phyloP scores from a whole-genome alignment of 2,113 vertebrate species.

The Otolemur garnettii region DNA sequence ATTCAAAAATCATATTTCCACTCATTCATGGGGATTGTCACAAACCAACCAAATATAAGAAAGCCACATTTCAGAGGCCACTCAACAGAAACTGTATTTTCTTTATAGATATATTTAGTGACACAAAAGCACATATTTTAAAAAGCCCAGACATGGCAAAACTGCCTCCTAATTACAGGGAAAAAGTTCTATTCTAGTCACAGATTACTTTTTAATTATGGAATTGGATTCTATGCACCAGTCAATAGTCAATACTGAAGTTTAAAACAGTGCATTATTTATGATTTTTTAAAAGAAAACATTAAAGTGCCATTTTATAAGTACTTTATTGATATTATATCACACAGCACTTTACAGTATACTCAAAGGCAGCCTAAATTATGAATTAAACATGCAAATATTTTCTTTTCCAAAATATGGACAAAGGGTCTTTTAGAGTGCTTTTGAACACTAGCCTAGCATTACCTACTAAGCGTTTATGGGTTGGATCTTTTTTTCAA shows the following conservation, averaged over 20 bases:
- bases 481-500: conserved; percentile 65
- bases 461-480: conserved; percentile 55
- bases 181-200: conserved; percentile 74
- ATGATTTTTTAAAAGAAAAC: conserved; percentile 68
- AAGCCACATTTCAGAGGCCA: conserved; percentile 68
- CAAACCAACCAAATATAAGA: conserved; percentile 63
- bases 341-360: conserved; percentile 80
- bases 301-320: conserved; percentile 83
- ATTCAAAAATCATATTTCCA: conserved; percentile 81
- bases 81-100: conserved; percentile 55
- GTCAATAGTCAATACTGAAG: conserved; percentile 81
- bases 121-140: conserved; percentile 59
- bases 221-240: conserved; percentile 74
- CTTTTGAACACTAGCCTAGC: conserved; percentile 71
- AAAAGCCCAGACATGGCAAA: conserved; percentile 67
- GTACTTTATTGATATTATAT: conserved; percentile 78
- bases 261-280: conserved; percentile 80
- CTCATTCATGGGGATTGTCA: conserved; percentile 72
- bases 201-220: conserved; percentile 70
- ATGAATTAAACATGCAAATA: conserved; percentile 82
- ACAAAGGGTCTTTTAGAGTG: conserved; percentile 76
- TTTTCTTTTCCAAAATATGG: conserved; percentile 69
- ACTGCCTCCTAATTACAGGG: conserved; percentile 60
- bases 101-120: conserved; percentile 61
- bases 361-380: conserved; percentile 75